Evolutionary conservation across 1,140 invertebrate species (phyloP), one percentile per base, ranked within the genome.

Genomic region (Ectropis grisescens): DNA sequence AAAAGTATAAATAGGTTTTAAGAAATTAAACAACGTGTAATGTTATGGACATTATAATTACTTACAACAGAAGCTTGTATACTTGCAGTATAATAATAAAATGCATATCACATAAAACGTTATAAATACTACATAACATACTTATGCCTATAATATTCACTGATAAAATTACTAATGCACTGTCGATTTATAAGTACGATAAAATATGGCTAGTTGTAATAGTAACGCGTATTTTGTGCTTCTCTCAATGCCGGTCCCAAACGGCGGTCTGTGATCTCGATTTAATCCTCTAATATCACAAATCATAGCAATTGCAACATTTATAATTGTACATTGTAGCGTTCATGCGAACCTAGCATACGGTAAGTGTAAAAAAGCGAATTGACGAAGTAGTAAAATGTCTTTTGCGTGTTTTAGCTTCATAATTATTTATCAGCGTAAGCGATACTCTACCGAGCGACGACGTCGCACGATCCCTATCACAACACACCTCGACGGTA

Each of bases 61-160:
- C 67, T 80, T 76, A 78, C 71, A 80, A 75, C 68, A 78, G 71
- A 75, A 80, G 71, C 72, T 71, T 74, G 67, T 74, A 78, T 80
- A 80, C 71, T 80, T 80, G 70, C 52, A 80, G 72, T 80, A 80
- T 72, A 66, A 68, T 72, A 66, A 68, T 80, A 75, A 75, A 75
- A 78, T 75, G 72, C 72, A 64, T 80, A 80, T 80, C 75, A 80
- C 75, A 80, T 80, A 80, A 70, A 75, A 76, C 65, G 50, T 75
- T 54, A 58, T 80, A 78, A 80, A 75, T 68, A 80, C 75, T 80
- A 78, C 60, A 71, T 74, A 78, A 78, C 71, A 75, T 78, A 71
- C 57, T 64, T 72, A 67, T 61, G 54, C 52, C 61, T 76, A 75
- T 60, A 62, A 68, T 65, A 67, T 62, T 74, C 52, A 72, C 58